Base-by-base conservation (phyloP, 1,140 invertebrate species). In the Conus ventricosus region DNA sequence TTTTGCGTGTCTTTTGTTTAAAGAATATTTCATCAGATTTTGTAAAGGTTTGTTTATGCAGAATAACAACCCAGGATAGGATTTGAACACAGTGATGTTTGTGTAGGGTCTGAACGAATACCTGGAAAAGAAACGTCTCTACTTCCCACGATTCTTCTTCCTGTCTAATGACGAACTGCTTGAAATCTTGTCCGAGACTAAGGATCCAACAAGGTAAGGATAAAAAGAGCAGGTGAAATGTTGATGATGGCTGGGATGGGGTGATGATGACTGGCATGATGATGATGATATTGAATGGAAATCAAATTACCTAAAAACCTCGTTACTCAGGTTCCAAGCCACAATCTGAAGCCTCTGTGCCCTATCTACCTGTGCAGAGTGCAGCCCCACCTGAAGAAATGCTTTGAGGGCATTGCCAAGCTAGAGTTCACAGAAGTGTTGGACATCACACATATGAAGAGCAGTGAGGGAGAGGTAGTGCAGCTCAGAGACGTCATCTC, bases 381-480 rank as follows among this genome's bases (percentile, higher is more conserved):
- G n/a, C 98, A 99, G 94, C 98, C 98, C 20, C 98, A 99, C 96
- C 95, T 99, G 85, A 99, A 99, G 96, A 99, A 99, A 94, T 99
- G 98, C 94, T 99, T 99, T 96, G 97, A 89, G 91, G 95, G 98
- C 54, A 99, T 99, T 89, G 97, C 97, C 10, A 97, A 96, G 89
- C 95, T 99, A 8, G 96, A 96, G 53, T 99, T 99, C 94, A 98
- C 97, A 0, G 97, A 97, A 88, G 95, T 96, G 23, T 95, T 98
- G 93, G 98, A 99, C 88, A 97, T 99, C 5, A 98, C 97, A 0
- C 96, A 97, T 63, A 99, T 99, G 97, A 97, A 96, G 93, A 99
- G 98, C 7, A 97, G 97, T 87, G 98, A 99, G 95, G 97, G 96
- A 39, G 99, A 99, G 95, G 95, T 97, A 54, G 97, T 99, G n/a